A percentile compares a stretch with the other conserved stretches of the same genome.
Conservation (phyloP, 2,797 vertebrate genomes). For the Spinus olivaceus region DNA sequence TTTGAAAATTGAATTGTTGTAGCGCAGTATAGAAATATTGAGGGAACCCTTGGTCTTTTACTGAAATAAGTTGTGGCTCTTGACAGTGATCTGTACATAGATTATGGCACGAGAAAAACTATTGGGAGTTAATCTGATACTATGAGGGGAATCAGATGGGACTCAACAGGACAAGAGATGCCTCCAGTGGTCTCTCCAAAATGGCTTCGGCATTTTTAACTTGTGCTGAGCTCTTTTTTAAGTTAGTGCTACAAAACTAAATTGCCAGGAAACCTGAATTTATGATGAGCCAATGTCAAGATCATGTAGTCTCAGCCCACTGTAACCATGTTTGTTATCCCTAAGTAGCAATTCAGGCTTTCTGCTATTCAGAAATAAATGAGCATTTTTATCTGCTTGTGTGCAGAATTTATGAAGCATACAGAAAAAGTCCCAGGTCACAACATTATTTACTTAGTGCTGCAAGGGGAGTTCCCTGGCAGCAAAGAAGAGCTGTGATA, state of each 20-base stretch:
- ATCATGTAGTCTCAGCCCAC: not conserved
- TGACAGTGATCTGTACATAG: not conserved
- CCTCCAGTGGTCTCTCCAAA: not conserved
- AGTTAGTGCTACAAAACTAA: not conserved
- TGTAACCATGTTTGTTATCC: not conserved
- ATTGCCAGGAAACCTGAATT: not conserved
- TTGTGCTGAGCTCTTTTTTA: not conserved
- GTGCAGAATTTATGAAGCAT: not conserved
- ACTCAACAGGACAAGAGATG: not conserved
- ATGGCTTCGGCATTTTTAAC: not conserved
- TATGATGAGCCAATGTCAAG: not conserved
- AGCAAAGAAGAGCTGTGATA: not conserved
- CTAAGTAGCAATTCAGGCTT: not conserved
- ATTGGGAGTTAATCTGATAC: not conserved
- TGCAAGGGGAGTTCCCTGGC: not conserved
- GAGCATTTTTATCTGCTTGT: conserved; percentile 14
- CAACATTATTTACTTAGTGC: not conserved
- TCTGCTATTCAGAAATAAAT: not conserved
- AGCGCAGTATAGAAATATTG: not conserved
- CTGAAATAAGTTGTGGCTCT: not conserved
- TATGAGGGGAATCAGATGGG: not conserved
- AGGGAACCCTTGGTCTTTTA: not conserved
- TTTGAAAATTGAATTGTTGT: not conserved
- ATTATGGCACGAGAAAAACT: not conserved
- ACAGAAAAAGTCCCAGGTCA: not conserved